A percentile compares a stretch with the other conserved stretches of the same genome.
Conservation (phyloP, 2,113 vertebrate genomes). For the Callipepla squamata region DNA sequence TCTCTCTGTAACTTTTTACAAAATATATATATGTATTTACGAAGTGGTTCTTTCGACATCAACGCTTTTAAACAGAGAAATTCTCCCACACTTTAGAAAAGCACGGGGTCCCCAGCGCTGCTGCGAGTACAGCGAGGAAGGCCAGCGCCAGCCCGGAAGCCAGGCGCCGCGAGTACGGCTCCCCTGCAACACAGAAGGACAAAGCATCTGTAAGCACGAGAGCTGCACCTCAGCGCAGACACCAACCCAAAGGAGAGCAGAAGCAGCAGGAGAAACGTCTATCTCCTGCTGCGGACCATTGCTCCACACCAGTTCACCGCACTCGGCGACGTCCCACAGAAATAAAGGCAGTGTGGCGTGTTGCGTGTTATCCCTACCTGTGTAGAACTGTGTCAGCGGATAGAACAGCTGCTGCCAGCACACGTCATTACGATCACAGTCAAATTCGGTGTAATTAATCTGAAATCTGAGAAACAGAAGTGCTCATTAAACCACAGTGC, state of each 20-base stretch:
- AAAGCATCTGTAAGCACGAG: neutral
- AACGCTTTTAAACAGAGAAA: neutral
- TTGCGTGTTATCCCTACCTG: constrained; percentile 75
- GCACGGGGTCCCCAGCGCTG: constrained; percentile 83
- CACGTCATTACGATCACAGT: constrained; percentile 90
- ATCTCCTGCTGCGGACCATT: neutral
- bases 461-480: constrained; percentile 81
- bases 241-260: neutral
- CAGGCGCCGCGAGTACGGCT: constrained; percentile 82
- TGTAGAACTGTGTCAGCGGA: constrained; percentile 88
- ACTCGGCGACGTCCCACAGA: neutral
- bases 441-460: constrained; percentile 93
- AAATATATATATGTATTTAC: neutral
- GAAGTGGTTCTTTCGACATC: neutral
- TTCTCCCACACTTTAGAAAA: constrained; percentile 72
- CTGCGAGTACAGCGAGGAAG: constrained; percentile 77
- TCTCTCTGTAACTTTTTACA: too few relatives aligned
- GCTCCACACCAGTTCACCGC: neutral
- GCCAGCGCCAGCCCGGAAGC: constrained; percentile 87
- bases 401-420: constrained; percentile 94
- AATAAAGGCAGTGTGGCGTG: fast-evolving
- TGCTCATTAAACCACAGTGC: neutral
- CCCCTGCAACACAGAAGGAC: constrained; percentile 77
- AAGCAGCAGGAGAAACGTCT: too few relatives aligned
- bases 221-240: neutral